These are phyloP conservation scores for Hyperopisus bebe DNA, from an alignment of 2,113 vertebrate genomes.

Conservation along the genomic window DNA sequence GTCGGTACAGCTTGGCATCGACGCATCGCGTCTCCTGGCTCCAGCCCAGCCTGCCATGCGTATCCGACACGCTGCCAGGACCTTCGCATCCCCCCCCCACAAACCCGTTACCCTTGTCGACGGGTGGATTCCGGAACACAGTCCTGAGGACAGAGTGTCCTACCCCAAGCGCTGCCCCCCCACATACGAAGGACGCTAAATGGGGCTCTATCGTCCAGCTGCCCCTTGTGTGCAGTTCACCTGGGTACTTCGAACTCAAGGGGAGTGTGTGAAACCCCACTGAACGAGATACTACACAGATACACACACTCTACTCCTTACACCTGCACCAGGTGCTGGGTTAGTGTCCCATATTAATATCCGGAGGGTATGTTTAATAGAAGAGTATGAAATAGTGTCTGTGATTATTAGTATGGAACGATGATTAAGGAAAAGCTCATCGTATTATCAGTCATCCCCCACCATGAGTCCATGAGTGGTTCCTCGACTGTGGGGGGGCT, in stretches of 20 bases:
- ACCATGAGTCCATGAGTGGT: not conserved
- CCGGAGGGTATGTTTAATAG: not conserved
- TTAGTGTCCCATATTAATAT: not conserved
- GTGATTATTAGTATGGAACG: not conserved
- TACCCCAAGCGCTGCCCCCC: not conserved
- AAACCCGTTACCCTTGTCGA: not conserved
- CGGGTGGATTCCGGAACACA: not conserved
- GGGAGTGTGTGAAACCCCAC: not conserved
- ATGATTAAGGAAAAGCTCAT: not conserved
- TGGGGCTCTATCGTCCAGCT: not conserved
- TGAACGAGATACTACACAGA: not conserved
- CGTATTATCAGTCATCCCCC: not conserved
- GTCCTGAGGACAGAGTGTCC: not conserved
- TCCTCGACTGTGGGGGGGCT: not conserved
- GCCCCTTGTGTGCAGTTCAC: not conserved
- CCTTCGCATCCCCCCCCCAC: not conserved
- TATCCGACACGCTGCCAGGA: not conserved
- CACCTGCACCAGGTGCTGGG: not conserved
- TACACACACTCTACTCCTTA: not conserved
- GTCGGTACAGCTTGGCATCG: not conserved
- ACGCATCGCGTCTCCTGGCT: conserved; percentile 52
- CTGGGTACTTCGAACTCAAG: not conserved
- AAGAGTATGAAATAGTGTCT: not conserved
- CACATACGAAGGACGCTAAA: not conserved
- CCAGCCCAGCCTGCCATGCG: conserved; percentile 24